Conservation (phyloP, 2,888 invertebrate genomes). For the Smittia sp. region DNA sequence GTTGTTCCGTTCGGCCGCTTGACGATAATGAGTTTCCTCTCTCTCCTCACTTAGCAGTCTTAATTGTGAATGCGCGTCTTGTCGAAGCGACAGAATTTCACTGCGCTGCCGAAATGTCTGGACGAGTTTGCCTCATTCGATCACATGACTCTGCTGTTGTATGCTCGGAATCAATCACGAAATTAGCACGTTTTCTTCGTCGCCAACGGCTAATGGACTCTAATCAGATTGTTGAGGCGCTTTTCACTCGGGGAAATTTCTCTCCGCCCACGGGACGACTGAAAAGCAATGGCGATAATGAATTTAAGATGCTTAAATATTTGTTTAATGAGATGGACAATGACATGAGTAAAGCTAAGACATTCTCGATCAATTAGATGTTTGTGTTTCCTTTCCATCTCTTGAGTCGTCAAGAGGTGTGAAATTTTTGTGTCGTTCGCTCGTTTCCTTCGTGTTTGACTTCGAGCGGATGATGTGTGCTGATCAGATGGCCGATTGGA, state of each 20-base stretch:
- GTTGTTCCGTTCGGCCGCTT: too few relatives aligned
- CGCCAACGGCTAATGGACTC: neutral
- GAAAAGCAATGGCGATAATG: neutral
- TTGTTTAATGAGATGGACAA: slow-evolving; percentile 9
- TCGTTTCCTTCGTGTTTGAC: neutral
- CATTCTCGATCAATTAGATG: slow-evolving; percentile 19
- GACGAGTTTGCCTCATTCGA: neutral
- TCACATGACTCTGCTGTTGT: neutral
- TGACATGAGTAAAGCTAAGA: neutral
- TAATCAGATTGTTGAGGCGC: slow-evolving; percentile 2
- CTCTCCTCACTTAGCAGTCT: neutral
- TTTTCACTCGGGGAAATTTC: neutral
- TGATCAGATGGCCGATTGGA: slow-evolving; percentile 8
- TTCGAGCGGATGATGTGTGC: neutral
- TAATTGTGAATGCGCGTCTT: neutral
- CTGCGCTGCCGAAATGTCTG: neutral
- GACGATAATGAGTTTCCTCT: neutral
- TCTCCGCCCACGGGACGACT: neutral
- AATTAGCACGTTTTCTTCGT: neutral
- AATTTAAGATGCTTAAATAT: slow-evolving; percentile 2
- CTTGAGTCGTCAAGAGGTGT: slow-evolving; percentile 3
- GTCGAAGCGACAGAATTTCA: neutral
- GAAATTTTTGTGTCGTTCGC: neutral
- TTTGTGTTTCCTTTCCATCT: slow-evolving; percentile 1
- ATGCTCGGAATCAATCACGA: neutral